A percentile compares a stretch with the other conserved stretches of the same genome.
Conservation (phyloP, 2,113 vertebrate genomes). For the Gymnocephalus cernua region DNA sequence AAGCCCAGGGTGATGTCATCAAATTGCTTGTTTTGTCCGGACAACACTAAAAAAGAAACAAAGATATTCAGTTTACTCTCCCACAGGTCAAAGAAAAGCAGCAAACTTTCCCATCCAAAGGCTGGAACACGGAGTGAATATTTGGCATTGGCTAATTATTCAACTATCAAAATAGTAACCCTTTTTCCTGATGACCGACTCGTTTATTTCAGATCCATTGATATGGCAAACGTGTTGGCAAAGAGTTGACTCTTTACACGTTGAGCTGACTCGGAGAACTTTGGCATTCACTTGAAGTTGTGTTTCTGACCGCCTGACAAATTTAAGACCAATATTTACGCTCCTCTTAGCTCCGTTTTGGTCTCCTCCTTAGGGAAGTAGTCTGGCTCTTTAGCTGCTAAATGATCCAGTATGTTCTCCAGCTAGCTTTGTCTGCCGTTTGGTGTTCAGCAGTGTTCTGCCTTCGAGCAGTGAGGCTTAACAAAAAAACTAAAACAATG, state of each 20-base stretch:
- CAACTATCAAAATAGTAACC: too few relatives aligned
- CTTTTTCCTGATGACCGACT: too few relatives aligned
- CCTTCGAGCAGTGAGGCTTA: not conserved
- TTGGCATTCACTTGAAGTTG: not conserved
- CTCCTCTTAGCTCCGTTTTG: not conserved
- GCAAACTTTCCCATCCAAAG: too few relatives aligned
- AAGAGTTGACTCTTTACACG: not conserved
- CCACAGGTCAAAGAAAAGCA: too few relatives aligned
- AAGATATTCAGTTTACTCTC: not conserved
- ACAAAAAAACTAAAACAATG: not conserved
- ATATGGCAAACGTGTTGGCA: not conserved
- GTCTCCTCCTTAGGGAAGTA: not conserved
- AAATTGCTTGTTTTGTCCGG: not conserved
- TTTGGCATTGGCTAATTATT: too few relatives aligned
- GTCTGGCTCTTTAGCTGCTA: not conserved
- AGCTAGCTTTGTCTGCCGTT: too few relatives aligned
- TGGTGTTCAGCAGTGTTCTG: too few relatives aligned
- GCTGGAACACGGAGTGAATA: too few relatives aligned
- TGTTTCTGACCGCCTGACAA: not conserved
- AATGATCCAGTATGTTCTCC: not conserved
- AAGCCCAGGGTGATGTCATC: not conserved
- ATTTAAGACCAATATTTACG: not conserved
- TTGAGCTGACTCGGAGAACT: not conserved
- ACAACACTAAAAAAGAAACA: not conserved
- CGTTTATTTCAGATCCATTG: too few relatives aligned